Evolutionary conservation across 2,797 vertebrate species (phyloP).

Genomic region (Caiman crocodilus): DNA sequence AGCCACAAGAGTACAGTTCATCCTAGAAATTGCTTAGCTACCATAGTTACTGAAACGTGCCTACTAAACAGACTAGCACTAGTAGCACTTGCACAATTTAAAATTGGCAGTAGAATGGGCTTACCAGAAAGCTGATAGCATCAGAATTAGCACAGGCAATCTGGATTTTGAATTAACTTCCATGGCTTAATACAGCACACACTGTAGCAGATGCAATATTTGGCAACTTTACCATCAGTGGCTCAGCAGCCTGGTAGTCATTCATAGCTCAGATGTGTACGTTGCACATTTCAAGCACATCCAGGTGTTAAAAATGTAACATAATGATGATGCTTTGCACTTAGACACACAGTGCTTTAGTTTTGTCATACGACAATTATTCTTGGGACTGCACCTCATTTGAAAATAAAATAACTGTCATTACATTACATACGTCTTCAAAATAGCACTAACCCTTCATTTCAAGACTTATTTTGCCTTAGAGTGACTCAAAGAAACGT

Average conservation of each 20-base stretch:
- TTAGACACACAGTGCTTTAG: neutral
- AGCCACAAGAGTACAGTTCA: accelerated
- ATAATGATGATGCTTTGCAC: neutral
- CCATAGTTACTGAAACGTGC: neutral
- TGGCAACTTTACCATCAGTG: neutral
- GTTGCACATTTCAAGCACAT: neutral
- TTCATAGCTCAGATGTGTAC: neutral
- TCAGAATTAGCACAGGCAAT: neutral
- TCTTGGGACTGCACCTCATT: neutral
- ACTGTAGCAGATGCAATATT: neutral
- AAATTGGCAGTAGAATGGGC: neutral
- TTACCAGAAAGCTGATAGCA: accelerated
- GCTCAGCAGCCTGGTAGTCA: neutral
- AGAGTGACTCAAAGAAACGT: neutral
- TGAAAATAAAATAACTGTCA: neutral
- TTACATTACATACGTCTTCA: neutral
- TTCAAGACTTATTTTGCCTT: neutral
- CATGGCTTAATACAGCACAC: neutral
- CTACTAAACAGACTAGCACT: neutral
- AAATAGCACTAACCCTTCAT: neutral
- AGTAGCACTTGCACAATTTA: neutral
- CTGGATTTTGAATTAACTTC: neutral
- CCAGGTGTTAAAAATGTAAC: constrained; percentile 6
- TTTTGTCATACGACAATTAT: neutral
- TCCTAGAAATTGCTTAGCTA: neutral